Conservation (phyloP, 2,113 vertebrate genomes). For the Nasalis larvatus region DNA sequence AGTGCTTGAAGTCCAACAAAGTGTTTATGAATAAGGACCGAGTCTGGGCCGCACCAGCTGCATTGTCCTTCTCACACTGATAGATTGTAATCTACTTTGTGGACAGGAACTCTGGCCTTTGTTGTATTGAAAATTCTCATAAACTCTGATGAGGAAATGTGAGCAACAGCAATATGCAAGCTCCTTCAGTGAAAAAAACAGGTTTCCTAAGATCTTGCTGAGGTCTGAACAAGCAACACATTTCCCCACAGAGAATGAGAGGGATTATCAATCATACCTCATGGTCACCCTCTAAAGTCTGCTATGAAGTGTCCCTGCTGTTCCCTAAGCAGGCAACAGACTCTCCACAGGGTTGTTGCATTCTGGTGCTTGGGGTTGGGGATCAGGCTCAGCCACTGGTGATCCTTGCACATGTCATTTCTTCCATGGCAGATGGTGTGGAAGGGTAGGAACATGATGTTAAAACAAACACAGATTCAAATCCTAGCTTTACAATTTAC, state of each 20-base stretch:
- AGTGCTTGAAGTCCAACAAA: neutral
- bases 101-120: constrained; percentile 71
- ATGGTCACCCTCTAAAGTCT: neutral
- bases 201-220: neutral
- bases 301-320: fast-evolving
- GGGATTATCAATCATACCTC: neutral
- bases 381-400: neutral
- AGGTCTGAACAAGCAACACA: neutral
- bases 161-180: neutral
- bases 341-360: neutral
- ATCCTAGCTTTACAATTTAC: neutral
- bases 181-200: neutral
- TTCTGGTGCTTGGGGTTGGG: neutral
- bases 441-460: neutral
- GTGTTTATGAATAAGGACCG: constrained; percentile 51
- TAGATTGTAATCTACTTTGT: constrained; percentile 63
- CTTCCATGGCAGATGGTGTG: neutral
- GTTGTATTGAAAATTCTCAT: constrained; percentile 68
- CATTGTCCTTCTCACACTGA: constrained; percentile 25
- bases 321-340: neutral
- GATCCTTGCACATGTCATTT: neutral
- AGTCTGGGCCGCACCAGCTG: neutral
- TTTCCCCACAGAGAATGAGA: neutral
- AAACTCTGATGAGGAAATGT: constrained; percentile 44
- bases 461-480: neutral